Evolutionary conservation across 2,113 vertebrate genomes (phyloP), one percentile per base, ranked within the genome.

Genomic region (Thryonomys swinderianus): DNA sequence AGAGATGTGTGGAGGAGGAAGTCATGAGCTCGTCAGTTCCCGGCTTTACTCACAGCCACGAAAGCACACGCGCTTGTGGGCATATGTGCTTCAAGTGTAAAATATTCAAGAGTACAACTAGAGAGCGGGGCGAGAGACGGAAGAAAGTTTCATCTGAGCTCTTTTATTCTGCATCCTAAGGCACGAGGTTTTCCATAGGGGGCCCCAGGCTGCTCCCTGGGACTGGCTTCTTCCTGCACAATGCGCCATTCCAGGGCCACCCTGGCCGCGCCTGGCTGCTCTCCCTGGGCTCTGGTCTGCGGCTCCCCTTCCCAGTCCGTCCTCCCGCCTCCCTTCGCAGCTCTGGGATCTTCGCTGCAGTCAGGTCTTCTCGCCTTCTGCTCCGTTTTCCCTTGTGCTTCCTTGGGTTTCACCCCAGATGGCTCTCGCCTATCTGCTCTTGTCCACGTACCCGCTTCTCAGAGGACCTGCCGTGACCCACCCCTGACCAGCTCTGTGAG

Each of bases 161-260:
- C 23, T 81, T 86, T n/a, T 20, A 59, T 51, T 30, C 90, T 62
- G 32, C 14, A 67, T 73, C 5, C 10, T 55, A 53, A 71, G 12
- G n/a, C 81, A 73, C 40, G 71, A 88, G 37, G 20, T 23, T 83
- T 86, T 95, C 76, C 16, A 53, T 91, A 91, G n/a, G n/a, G n/a
- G n/a, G n/a, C n/a, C n/a, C n/a, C n/a, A n/a, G 76, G 16, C 25
- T 71, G 3, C 21, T 79, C 30, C 32, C 37, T 76, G 42, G 30
- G 12, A 76, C 73, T 30, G 73, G 27, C 9, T n/a, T 37, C 3
- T 71, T 32, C 21, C 27, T 37, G 40, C 79, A 55, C 42, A 32
- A 25, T 27, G 3, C 61, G 14, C 20, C 61, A 51, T 23, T 78
- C 37, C 37, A 71, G 37, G 64, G n/a, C 10, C 23, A 14, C 57